Base-by-base conservation (phyloP, 2,113 vertebrate genomes). In the Gila orcuttii region DNA sequence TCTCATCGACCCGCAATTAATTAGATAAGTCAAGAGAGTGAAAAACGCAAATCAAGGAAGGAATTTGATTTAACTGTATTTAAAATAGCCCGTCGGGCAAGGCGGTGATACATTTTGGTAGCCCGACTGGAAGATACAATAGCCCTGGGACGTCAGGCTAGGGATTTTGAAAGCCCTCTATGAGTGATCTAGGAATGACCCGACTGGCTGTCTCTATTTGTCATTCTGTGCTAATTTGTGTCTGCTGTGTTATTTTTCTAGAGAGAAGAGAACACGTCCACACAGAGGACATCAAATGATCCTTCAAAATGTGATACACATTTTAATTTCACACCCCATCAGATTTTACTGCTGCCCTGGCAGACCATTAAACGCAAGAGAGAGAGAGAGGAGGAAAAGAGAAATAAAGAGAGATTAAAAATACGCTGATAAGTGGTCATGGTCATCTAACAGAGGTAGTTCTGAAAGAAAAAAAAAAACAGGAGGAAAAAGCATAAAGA, bases 291-390 rank as follows among this genome's bases (percentile, higher is more conserved):
- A 95, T 93, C 92, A 95, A 96, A 94, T 93, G 94, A 95, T 94
- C 94, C 95, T 94, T 94, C 94, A 95, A 95, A 96, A 96, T 95
- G 94, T 90, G 95, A 95, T 95, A 95, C 95, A 95, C 95, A 95
- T 96, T 96, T 96, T 95, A 96, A 96, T 96, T 96, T 96, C 96
- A 96, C 95, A 96, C 95, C 94, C 93, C 95, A 96, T 95, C 95
- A 93, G 94, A 89, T 96, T 96, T 96, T 95, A 96, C 94, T 94
- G 93, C 95, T 86, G 92, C 91, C 88, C 93, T 93, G 91, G 91
- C 89, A 92, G 93, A 94, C 94, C 89, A 90, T 93, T 90, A 92
- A 92, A 93, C 90, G 90, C 75, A 28, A 83, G 28, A 28, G 2
- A 81, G 23, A 60, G 36, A 75, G n/a, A 85, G 64, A 77, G 57